Evolutionary conservation across 2,797 vertebrate genomes (phyloP), one percentile per base, ranked within the genome.

Genomic region (Caiman crocodilus): DNA sequence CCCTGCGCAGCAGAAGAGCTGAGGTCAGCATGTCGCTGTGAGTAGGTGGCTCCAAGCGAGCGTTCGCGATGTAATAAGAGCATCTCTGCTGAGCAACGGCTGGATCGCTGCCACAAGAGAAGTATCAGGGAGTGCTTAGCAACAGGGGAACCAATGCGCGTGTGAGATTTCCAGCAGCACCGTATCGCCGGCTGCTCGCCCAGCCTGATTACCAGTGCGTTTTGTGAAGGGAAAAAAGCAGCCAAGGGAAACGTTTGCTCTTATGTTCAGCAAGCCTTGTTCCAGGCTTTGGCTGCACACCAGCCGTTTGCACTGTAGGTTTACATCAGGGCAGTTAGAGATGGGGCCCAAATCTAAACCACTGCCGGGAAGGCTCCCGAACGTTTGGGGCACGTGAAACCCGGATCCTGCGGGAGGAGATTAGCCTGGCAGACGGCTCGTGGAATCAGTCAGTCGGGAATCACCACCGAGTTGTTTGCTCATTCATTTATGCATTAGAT

Each of bases 11-110:
- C 21, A 20, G 9, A 42, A 74, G 4, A 71, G 32, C 5, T 15
- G 84, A 18, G 21, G 25, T 7, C 73, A 14, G 23, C 25, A 25
- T 9, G 7, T 50, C 21, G 17, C 5, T 0, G 5, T n/a, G 3
- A 3, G 17, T 0, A 0, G 20, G 55, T 8, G 10, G 57, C 1
- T 2, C 0, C 0, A 26, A n/a, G 58, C 85, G 28, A 79, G 65
- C 56, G 65, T 82, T 87, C 0, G 7, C 23, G 26, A 6, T 57
- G 4, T 67, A 80, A 74, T 79, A 35, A 10, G 0, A 1, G 69
- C 42, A 87, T 4, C 12, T 25, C 23, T n/a, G 35, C 64, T 78
- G 56, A 5, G 55, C 4, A 1, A 0, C 0, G 67, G 11, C 17
- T 57, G 69, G 67, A 23, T 79, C 63, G 12, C 4, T 0, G 2